Conservation (phyloP, 2,113 vertebrate species). For the Smithornis capensis region DNA sequence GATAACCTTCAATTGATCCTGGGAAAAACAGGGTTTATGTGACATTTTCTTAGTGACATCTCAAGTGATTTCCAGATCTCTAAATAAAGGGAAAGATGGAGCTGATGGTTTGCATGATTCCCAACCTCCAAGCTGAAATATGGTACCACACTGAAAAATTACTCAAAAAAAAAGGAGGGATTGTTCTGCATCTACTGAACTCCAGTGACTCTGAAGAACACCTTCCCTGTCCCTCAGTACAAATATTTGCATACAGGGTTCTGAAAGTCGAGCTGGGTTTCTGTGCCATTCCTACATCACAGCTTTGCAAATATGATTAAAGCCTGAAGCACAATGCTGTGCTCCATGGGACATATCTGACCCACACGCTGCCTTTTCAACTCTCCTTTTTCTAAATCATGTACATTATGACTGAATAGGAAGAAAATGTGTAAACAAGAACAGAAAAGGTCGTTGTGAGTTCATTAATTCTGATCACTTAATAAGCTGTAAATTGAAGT, state of each 20-base stretch:
- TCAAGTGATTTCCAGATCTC: not conserved
- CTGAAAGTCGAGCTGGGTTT: not conserved
- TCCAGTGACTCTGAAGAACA: not conserved
- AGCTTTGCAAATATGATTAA: slow-evolving; percentile 23
- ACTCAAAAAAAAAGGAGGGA: not conserved
- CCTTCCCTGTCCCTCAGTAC: not conserved
- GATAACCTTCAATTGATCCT: not conserved
- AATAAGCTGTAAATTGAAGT: slow-evolving; percentile 64
- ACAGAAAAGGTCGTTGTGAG: slow-evolving; percentile 10
- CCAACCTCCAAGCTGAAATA: not conserved
- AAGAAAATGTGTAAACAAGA: slow-evolving; percentile 55
- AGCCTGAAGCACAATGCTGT: slow-evolving; percentile 19
- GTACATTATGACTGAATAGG: slow-evolving; percentile 38
- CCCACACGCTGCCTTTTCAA: slow-evolving; percentile 52
- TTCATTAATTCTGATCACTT: slow-evolving; percentile 70
- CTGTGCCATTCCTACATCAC: not conserved
- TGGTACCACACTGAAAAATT: not conserved
- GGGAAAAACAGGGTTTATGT: not conserved
- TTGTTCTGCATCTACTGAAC: not conserved
- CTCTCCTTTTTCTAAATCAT: slow-evolving; percentile 13
- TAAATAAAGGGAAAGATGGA: not conserved
- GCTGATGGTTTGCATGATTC: not conserved
- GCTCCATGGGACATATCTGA: slow-evolving; percentile 46
- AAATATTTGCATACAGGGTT: not conserved
- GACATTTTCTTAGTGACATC: not conserved